Conservation (phyloP, 2,888 invertebrate species). For the Nomada goodeniana region DNA sequence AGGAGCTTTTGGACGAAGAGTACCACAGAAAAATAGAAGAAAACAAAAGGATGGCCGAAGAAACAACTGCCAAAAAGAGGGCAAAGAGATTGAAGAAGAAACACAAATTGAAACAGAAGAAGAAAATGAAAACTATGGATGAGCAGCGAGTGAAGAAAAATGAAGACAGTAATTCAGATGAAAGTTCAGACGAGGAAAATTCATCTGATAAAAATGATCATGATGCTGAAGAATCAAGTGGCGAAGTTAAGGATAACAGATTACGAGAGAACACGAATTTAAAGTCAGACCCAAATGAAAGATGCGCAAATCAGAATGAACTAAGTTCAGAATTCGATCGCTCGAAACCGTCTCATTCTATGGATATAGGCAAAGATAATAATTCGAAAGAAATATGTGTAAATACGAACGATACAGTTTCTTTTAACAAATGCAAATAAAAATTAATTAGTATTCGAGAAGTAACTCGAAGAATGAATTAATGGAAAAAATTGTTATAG, state of each 20-base stretch:
- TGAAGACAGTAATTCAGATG: slow-evolving; percentile 75
- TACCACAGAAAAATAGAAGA: slow-evolving; percentile 92
- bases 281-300: slow-evolving; percentile 15
- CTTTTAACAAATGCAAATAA: not conserved
- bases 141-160: slow-evolving; percentile 26
- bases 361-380: slow-evolving; percentile 1
- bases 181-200: slow-evolving; percentile 78
- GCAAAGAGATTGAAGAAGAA: slow-evolving; percentile 94
- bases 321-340: not conserved
- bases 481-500: too few species aligned
- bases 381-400: not conserved
- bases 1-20: slow-evolving; percentile 94
- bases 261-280: not conserved
- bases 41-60: slow-evolving; percentile 89
- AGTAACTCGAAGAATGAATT: too few species aligned
- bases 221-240: slow-evolving; percentile 48
- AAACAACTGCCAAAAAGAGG: slow-evolving; percentile 95
- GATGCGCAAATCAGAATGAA: slow-evolving; percentile 9
- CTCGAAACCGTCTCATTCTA: not conserved
- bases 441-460: not conserved
- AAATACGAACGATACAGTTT: slow-evolving; percentile 9
- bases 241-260: slow-evolving; percentile 20
- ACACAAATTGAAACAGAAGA: slow-evolving; percentile 84
- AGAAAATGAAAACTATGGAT: slow-evolving; percentile 75
- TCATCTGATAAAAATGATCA: slow-evolving; percentile 47